Evolutionary conservation across 35 echinoderm and acorn worm genomes (phyloP).

Genomic region (Nesometra sesokonis): DNA sequence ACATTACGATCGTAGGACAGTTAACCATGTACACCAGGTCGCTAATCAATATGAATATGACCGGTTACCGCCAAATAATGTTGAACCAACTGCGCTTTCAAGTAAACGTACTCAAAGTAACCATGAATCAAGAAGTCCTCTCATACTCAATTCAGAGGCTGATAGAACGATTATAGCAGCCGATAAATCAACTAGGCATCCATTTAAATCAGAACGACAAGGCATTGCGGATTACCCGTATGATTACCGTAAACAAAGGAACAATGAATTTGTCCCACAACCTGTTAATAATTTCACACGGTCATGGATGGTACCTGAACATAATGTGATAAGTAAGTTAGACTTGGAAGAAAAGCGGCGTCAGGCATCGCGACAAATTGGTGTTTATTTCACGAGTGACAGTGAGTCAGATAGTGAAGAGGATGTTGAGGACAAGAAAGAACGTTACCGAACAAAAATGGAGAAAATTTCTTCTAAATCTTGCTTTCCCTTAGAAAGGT

Average conservation of each 20-base stretch:
- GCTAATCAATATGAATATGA: constrained; percentile 53
- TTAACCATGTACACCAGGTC: constrained; percentile 14
- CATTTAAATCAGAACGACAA: background rate
- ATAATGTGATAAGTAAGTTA: constrained; percentile 57
- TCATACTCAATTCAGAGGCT: background rate
- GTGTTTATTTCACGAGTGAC: constrained; percentile 80
- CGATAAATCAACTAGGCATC: background rate
- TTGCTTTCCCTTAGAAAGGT: constrained; percentile 48
- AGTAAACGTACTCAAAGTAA: constrained; percentile 21
- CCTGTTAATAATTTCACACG: background rate
- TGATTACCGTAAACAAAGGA: constrained; percentile 1
- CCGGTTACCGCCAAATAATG: constrained; percentile 7
- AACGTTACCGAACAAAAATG: constrained; percentile 68
- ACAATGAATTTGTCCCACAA: background rate
- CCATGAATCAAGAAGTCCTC: constrained; percentile 6
- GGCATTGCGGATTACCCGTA: background rate
- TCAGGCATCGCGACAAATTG: constrained; percentile 39
- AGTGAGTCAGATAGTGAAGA: constrained; percentile 96
- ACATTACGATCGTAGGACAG: constrained; percentile 25
- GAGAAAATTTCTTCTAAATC: constrained; percentile 49
- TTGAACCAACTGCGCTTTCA: constrained; percentile 21
- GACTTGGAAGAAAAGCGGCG: constrained; percentile 75
- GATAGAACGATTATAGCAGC: constrained; percentile 4
- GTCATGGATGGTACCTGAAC: background rate
- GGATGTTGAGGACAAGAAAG: constrained; percentile 65